A percentile compares a stretch with the other conserved stretches of the same genome.
Evolutionary conservation across 2,797 vertebrate species (phyloP).

Genomic region (Phataginus tricuspis): DNA sequence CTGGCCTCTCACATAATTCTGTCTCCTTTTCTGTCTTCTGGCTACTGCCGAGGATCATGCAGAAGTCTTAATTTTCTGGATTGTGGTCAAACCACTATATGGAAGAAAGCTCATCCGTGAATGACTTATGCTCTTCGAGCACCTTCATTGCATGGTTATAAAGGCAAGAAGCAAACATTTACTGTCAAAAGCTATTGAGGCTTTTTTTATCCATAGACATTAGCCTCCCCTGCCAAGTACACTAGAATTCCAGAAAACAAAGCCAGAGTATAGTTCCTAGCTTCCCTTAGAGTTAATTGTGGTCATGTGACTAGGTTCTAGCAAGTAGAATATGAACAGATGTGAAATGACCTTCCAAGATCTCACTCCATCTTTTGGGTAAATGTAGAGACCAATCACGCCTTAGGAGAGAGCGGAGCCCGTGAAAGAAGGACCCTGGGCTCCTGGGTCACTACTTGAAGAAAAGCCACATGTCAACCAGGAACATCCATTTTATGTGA

Average conservation of each 20-base stretch:
- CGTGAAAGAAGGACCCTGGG: neutral
- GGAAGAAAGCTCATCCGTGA: neutral
- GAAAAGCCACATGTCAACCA: neutral
- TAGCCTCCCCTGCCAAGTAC: neutral
- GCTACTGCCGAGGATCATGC: neutral
- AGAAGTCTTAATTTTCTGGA: neutral
- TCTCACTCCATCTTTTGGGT: neutral
- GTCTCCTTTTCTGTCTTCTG: neutral
- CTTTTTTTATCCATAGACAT: neutral
- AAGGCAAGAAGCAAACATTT: neutral
- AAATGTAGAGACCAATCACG: neutral
- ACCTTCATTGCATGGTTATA: rapidly evolving
- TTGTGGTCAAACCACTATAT: neutral
- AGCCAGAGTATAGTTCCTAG: neutral
- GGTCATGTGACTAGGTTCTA: neutral
- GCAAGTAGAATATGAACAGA: neutral
- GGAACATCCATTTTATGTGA: neutral
- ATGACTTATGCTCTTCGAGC: neutral
- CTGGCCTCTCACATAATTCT: neutral
- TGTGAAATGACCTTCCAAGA: neutral
- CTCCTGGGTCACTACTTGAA: neutral
- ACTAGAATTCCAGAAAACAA: neutral
- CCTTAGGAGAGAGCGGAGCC: neutral
- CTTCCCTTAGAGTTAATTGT: neutral
- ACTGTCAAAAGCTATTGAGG: neutral